Conservation (phyloP, 2,113 vertebrate genomes). For the Apistogramma diplotaenia region DNA sequence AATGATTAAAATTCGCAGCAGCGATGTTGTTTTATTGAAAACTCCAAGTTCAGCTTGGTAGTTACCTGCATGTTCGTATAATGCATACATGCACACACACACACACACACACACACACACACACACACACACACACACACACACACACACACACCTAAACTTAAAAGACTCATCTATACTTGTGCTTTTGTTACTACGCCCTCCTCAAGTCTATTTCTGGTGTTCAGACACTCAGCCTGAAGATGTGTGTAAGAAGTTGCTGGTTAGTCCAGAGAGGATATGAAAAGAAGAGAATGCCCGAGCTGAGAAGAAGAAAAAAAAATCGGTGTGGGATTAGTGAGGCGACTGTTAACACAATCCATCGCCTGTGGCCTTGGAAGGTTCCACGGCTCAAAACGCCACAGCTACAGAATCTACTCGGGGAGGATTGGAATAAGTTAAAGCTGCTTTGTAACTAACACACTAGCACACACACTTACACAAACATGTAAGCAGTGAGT, state of each 20-base stretch:
- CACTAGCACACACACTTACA: neutral
- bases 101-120: neutral
- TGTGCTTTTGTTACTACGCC: constrained; percentile 34
- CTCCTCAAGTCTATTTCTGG: constrained; percentile 38
- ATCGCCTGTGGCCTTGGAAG: constrained; percentile 56
- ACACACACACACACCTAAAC: neutral
- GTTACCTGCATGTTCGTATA: neutral
- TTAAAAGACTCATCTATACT: neutral
- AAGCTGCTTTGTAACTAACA: constrained; percentile 46
- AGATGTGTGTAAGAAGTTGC: constrained; percentile 52
- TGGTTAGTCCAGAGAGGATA: constrained; percentile 39
- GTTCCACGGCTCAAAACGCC: constrained; percentile 43
- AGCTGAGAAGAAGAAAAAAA: constrained; percentile 34
- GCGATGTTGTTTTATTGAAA: neutral
- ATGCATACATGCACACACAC: neutral
- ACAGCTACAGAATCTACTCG: constrained; percentile 23
- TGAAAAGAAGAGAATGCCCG: constrained; percentile 32
- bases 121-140: neutral
- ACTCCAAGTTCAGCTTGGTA: no score
- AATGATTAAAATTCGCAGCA: neutral
- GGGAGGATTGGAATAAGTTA: constrained; percentile 37
- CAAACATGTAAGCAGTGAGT: neutral
- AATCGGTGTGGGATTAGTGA: constrained; percentile 65
- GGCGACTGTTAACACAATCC: constrained; percentile 60
- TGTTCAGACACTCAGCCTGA: constrained; percentile 45